Conservation (phyloP, 2,113 vertebrate species). For the Lethenteron reissneri region DNA sequence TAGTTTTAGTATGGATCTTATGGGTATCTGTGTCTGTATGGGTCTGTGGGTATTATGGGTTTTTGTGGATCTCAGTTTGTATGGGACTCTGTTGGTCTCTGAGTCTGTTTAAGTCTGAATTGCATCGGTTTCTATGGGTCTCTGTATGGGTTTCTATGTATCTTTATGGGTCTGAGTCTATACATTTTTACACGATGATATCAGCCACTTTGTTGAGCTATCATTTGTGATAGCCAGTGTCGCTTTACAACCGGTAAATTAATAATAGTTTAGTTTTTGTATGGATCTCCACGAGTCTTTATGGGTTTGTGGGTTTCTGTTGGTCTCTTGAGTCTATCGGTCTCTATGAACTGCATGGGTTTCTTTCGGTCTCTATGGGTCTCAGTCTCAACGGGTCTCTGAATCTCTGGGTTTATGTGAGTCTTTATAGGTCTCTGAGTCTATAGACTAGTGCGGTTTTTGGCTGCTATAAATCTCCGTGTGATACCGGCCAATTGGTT, state of each 20-base stretch:
- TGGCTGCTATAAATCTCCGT: not conserved
- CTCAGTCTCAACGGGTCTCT: not conserved
- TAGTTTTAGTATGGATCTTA: no score
- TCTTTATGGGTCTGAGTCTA: not conserved
- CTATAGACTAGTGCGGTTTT: not conserved
- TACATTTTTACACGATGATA: no score
- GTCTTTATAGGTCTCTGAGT: not conserved
- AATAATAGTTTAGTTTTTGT: no score
- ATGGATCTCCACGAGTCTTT: no score
- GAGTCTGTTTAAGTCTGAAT: not conserved
- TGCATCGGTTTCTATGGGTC: not conserved
- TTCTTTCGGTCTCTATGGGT: not conserved
- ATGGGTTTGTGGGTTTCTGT: no score
- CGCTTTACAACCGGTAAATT: no score
- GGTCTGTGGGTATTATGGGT: not conserved
- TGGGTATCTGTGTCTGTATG: not conserved
- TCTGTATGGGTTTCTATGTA: not conserved
- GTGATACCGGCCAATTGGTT: not conserved
- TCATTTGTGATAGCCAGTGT: no score
- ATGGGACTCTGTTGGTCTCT: not conserved
- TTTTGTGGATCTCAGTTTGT: not conserved
- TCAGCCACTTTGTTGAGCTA: no score
- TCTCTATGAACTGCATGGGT: no score
- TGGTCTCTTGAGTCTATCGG: no score
- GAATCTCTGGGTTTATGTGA: not conserved